These are phyloP conservation scores for Numida meleagris DNA, from an alignment of 2,113 vertebrate species.

Conservation along the genomic window DNA sequence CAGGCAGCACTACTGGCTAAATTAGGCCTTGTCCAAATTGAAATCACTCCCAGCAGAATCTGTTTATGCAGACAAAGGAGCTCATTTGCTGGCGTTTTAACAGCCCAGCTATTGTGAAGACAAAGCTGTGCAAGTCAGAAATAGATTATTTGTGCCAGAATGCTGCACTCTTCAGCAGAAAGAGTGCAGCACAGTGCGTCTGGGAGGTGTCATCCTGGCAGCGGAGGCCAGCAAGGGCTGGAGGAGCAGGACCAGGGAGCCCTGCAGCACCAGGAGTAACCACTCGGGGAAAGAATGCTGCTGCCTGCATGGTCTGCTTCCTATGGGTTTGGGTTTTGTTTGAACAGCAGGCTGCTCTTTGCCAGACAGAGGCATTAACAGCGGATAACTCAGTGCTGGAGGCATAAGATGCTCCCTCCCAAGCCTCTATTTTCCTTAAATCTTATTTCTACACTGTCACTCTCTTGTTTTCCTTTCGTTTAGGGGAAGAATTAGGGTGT, in stretches of 20 bases:
- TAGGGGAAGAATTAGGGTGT: not conserved
- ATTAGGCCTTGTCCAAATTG: not conserved
- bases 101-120: not conserved
- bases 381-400: not conserved
- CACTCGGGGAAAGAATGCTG: not conserved
- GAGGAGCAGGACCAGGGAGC: not conserved
- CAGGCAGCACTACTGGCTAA: not conserved
- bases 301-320: not conserved
- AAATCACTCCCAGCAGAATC: not conserved
- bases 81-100: not conserved
- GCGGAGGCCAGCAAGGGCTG: accelerated
- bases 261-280: not conserved
- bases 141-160: not conserved
- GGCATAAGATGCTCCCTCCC: not conserved
- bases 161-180: not conserved
- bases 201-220: not conserved
- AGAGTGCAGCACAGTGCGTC: accelerated
- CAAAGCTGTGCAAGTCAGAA: not conserved
- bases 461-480: not conserved
- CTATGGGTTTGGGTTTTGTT: not conserved
- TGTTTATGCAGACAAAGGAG: not conserved
- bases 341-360: not conserved
- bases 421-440: not conserved
- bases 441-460: accelerated
- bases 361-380: not conserved